Base-by-base conservation (phyloP, 2,888 invertebrate genomes). In the Pyrochroa serraticornis region DNA sequence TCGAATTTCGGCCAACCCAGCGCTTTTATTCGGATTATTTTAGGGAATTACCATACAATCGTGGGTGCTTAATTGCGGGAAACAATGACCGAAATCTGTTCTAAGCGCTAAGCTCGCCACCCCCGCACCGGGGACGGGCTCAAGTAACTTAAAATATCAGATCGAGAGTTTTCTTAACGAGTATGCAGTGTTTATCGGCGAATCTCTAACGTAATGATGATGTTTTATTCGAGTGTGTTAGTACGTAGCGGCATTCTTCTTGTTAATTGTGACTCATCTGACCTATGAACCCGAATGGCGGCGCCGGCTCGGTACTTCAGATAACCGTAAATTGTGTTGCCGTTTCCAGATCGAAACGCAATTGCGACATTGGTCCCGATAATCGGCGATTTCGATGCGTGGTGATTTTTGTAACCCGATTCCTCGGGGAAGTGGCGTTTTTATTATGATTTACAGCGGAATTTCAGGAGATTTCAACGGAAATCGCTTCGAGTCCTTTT, bases 221-320 rank as follows among this genome's bases (percentile, higher is more conserved):
- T 65, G 66, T 66, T 69, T 69, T 69, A 67, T 68, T 67, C 62
- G 53, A 65, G 65, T 62, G 69, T 66, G 62, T 64, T 60, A 60
- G 56, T 61, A 60, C 60, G 62, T 60, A 57, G 66, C 66, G 69
- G 69, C 69, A 63, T 68, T 63, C 58, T 64, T 68, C 67, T 69
- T 63, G 62, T 69, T 71, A 71, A 68, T 69, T 70, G 68, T 71
- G 71, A 70, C 64, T 69, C 68, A 67, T 68, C 60, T 68, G 69
- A 71, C 68, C 71, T 67, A 51, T 69, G 70, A 68, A 63, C 70
- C 54, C 42, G 42, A 43, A 43, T 42, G 37, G 54, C 53, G 58
- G 54, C 45, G 53, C 58, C 58, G 44, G 48, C 48, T 47, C 34
- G 35, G 39, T 43, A 48, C 52, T 52, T 48, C 42, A 52, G 46